A percentile compares a stretch with the other conserved stretches of the same genome.
These are phyloP conservation scores for Phymorhynchus buccinoides DNA, from an alignment of 1,140 invertebrate genomes.

Conservation along the genomic window DNA sequence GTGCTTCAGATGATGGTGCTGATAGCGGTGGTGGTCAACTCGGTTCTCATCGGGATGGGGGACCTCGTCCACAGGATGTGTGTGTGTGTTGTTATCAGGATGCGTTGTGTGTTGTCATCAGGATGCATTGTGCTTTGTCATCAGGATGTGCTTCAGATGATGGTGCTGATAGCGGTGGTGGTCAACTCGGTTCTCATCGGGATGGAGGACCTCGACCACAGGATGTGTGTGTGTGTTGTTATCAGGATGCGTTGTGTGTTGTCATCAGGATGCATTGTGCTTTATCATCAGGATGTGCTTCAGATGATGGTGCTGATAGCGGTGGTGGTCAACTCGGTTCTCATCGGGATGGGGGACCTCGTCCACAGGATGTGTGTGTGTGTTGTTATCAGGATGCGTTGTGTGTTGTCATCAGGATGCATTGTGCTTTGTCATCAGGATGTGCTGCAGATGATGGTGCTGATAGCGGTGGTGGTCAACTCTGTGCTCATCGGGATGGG, in stretches of 20 bases:
- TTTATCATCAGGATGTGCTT: constrained; percentile 90
- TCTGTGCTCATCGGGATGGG: constrained; percentile 94
- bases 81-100: too few species aligned
- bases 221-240: too few species aligned
- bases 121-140: too few species aligned
- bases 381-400: too few species aligned
- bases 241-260: too few species aligned
- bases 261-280: too few species aligned
- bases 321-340: constrained; percentile 93
- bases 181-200: constrained; percentile 96
- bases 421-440: too few species aligned
- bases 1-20: constrained; percentile 95
- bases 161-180: constrained; percentile 92
- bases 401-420: too few species aligned
- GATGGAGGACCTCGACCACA: constrained; percentile 87
- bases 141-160: constrained; percentile 91
- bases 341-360: constrained; percentile 90
- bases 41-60: constrained; percentile 93
- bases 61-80: constrained; percentile 86
- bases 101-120: too few species aligned
- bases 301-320: constrained; percentile 94
- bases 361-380: constrained; percentile 89
- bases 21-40: constrained; percentile 94
- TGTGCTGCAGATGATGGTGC: constrained; percentile 93
- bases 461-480: constrained; percentile 93